Evolutionary conservation across 2,113 vertebrate genomes (phyloP), one percentile per base, ranked within the genome.

Genomic region (Planiliza haematocheilus): DNA sequence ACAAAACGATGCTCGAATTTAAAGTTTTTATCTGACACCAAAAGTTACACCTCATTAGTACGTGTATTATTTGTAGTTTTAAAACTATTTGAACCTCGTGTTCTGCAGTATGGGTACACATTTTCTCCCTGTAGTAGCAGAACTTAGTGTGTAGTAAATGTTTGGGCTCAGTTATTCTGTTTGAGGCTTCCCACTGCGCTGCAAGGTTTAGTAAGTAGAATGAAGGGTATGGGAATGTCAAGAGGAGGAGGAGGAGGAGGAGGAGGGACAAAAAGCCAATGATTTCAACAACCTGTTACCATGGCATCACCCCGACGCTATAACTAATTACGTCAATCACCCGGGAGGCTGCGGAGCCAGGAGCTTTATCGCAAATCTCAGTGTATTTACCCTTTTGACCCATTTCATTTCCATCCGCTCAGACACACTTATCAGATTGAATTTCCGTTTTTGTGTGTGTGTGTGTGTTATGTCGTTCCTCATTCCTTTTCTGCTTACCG

Each of bases 271-370:
- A 46, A 62, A 55, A 21, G 64, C 10, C 2, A 62, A 20, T 12
- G 45, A 53, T 42, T 62, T 61, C 1, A 82, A 65, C 58, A 73
- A 77, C 42, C 69, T 51, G 73, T 75, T 68, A 63, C 68, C 59
- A 65, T 49, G 58, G 63, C 67, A 59, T 72, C 77, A 41, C 67
- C 74, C 65, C 56, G 20, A 4, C 42, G n/a, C 37, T 77, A 14
- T 69, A 53, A 56, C 67, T 82, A 84, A 87, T 87, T 78, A 81
- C 49, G 49, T 20, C 70, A 48, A 9, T 74, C 67, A 76, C 81
- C 36, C 59, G 53, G 59, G 77, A 82, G 72, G 49, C 61, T 41
- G 57, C 76, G 51, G 52, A 77, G 63, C 69, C 74, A 51, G 16
- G 36, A 63, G 71, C 61, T 50, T 76, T 62, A 83, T 86, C 79